Evolutionary conservation across 1,140 invertebrate species (phyloP), one percentile per base, ranked within the genome.

Genomic region (Neuroterus valhalla): DNA sequence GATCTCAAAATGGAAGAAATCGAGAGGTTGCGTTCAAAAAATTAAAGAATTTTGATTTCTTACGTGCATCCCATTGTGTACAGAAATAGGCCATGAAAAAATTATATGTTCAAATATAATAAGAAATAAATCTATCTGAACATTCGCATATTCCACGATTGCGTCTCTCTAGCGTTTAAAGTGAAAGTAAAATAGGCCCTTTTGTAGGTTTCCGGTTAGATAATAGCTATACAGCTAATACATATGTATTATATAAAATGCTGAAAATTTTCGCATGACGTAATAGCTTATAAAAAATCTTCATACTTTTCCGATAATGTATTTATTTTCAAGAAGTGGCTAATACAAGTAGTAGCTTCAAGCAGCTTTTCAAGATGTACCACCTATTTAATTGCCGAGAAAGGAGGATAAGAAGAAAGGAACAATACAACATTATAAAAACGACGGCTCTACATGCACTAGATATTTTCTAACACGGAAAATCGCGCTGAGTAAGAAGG

Each of bases 401-500:
- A 62, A 62, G 55, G n/a, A 62, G 55, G 55, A 62, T 62, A 62
- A 11, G 23, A 62, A 62, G 26, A 62, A 38, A 10, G 23, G 55
- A 62, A 62, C 55, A 62, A 62, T 62, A 62, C 26, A 62, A 62
- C 23, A 31, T 62, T 62, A 62, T n/a, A 38, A 38, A 38, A 31
- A 15, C 21, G 31, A 62, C 55, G 21, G 31, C 55, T 62, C 26
- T 62, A 31, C 55, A 26, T 31, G 55, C 55, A 38, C 55, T 62
- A 62, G 55, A 62, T 62, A 62, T 31, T 38, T 62, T 62, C 55
- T 62, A 26, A 62, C 31, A 62, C 31, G 55, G 26, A 62, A 62
- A 62, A 62, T 62, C 23, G 31, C 55, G 31, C 55, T 15, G 0
- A 21, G 17, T 21, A 50, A 62, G 26, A 62, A 62, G 23, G 26